A percentile compares a stretch with the other conserved stretches of the same genome.
These are phyloP conservation scores for Teleogryllus occipitalis DNA, from an alignment of 1,140 invertebrate species.

Conservation along the genomic window DNA sequence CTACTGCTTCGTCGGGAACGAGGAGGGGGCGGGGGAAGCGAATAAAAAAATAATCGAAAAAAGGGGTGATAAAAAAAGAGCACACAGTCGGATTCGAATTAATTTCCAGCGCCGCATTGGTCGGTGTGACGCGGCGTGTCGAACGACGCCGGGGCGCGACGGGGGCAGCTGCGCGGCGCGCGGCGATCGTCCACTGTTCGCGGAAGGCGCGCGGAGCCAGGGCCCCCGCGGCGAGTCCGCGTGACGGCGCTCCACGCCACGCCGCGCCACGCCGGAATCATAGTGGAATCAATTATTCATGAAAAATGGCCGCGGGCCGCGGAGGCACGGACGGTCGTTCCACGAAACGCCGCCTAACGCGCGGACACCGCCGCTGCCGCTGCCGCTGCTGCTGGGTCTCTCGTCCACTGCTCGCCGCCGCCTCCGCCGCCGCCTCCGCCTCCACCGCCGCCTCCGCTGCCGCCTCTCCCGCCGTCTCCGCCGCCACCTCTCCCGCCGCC, in stretches of 20 bases:
- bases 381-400: too few relatives aligned
- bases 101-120: not conserved
- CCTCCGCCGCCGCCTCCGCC: too few relatives aligned
- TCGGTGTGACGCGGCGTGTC: not conserved
- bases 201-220: not conserved
- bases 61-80: not conserved
- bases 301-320: not conserved
- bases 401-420: too few relatives aligned
- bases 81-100: not conserved
- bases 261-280: not conserved
- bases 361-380: too few relatives aligned
- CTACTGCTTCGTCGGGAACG: not conserved
- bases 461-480: too few relatives aligned
- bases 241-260: not conserved
- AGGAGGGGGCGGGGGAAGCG: not conserved
- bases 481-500: too few relatives aligned
- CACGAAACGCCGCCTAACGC: too few relatives aligned
- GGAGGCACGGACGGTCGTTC: too few relatives aligned
- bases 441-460: too few relatives aligned
- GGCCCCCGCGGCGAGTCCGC: too few relatives aligned
- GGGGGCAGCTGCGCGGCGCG: not conserved
- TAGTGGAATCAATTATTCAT: slow-evolving; percentile 1
- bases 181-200: not conserved
- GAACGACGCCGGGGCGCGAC: not conserved
- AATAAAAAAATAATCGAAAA: not conserved